Base-by-base conservation (phyloP, 2,888 invertebrate species). In the Leistus spinibarbis region DNA sequence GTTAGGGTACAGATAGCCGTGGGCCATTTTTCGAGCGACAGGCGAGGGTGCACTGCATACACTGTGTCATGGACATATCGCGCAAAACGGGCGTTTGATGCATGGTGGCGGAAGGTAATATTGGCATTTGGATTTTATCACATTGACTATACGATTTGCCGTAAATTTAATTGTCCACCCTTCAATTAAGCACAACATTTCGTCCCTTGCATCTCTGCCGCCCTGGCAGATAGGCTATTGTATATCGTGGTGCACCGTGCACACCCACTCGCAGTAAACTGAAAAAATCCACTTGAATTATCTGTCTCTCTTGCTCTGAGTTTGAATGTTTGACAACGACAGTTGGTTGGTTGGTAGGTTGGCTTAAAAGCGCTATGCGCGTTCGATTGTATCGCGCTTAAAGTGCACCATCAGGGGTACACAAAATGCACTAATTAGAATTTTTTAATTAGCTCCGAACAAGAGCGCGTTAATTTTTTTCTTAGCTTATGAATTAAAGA, bases 111-210 rank as follows among this genome's bases (percentile, higher is more conserved):
- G 67, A 73, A 73, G 54, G 67, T 73, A 73, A 73, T 73, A 62
- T 73, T 67, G 73, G 73, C 67, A 67, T 67, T 60, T 65, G n/a
- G 73, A 67, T 73, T 73, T 73, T 67, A 73, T 73, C 73, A 60
- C 17, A 60, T 17, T 20, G 54, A 40, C 54, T 22, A n/a, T n/a
- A 23, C 73, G 67, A 73, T 73, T 57, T 72, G 57, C 72, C 66
- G 65, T 72, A 72, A 72, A 72, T 72, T 73, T 73, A 73, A 73
- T 73, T 73, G 73, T 73, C 66, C n/a, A n/a, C 67, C 73, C 73
- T 73, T 73, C 73, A 73, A 73, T 73, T 73, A 73, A 67, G 67
- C 19, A 66, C 53, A 64, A 64, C 54, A n/a, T 19, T 9, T 19
- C 17, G 53, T 53, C 19, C 66, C 20, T n/a, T 54, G 66, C 40